These are phyloP conservation scores for Myotis planiceps DNA, from an alignment of 2,797 vertebrate species.

Conservation along the genomic window DNA sequence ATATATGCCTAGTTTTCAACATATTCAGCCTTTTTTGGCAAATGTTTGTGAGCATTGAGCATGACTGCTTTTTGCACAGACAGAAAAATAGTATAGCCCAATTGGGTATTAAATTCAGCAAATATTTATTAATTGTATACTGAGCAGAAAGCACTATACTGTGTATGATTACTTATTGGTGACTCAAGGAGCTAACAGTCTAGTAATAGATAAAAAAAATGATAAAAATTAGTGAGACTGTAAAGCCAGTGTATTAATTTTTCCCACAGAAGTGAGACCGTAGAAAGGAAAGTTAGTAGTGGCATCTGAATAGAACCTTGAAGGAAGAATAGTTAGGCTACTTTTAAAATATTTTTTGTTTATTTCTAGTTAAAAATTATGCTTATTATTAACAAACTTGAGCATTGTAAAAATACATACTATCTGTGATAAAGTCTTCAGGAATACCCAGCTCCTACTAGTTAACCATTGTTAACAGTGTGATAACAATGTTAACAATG, in stretches of 20 bases:
- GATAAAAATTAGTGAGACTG: background rate
- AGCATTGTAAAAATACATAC: background rate
- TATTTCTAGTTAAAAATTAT: constrained; percentile 41
- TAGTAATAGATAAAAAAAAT: background rate
- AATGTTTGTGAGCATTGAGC: background rate
- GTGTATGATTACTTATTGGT: background rate
- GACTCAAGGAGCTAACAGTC: background rate
- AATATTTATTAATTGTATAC: background rate
- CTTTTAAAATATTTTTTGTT: constrained; percentile 6
- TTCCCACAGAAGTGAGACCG: background rate
- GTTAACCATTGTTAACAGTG: background rate
- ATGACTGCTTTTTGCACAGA: background rate
- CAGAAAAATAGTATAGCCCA: background rate
- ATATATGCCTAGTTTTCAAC: background rate
- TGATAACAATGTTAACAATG: background rate
- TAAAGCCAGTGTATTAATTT: background rate
- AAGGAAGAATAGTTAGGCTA: constrained; percentile 7
- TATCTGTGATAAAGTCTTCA: background rate
- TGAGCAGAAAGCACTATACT: background rate
- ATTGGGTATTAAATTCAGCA: background rate
- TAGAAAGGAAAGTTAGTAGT: background rate
- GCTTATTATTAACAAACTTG: background rate
- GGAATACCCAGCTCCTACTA: background rate
- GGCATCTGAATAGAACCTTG: constrained; percentile 9
- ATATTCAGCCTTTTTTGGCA: background rate